Base-by-base conservation (phyloP, 2,797 vertebrate species). In the Lindbergichthys nudifrons region DNA sequence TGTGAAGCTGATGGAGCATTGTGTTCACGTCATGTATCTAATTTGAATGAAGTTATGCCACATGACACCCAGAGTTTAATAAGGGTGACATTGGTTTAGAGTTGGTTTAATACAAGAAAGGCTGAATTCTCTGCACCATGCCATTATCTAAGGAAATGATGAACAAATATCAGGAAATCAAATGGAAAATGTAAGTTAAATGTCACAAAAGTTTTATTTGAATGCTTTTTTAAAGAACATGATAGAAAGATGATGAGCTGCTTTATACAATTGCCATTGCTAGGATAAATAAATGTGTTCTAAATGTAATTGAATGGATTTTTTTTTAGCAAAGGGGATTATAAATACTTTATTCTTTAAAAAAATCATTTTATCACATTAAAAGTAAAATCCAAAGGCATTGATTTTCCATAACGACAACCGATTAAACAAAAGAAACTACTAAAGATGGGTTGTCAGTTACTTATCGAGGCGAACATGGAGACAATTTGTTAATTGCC, bases 81-180 rank as follows among this genome's bases (percentile, higher is more conserved):
- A 36, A 47, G 3, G 21, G 45, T 65, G 65, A 18, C 76, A 59
- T 65, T 72, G 54, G 65, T 60, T 84, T 72, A 75, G 47, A 78
- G 75, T 79, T 63, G 47, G 47, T 46, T 64, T 26, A 65, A 46
- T 61, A 46, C 53, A 74, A 39, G 11, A 61, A 54, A 12, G 15
- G 65, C 59, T 39, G 50, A 46, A 45, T 39, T 70, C 39, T 39
- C 16, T 58, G 32, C 21, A 18, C 41, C n/a, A 59, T 9, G 30
- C 60, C 42, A 23, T 4, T 9, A 51, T 66, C 18, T 26, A 26
- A 43, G 4, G 46, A 36, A 62, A 47, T 32, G 4, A 19, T 48
- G 5, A 52, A 26, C 15, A 23, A 14, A 1, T 21, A 23, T 52
- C 50, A 52, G 50, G 21, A 23, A 52, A 52, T 26, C 50, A 14